Base-by-base conservation (phyloP, 2,888 invertebrate genomes). In the Bhutanitis thaidina region DNA sequence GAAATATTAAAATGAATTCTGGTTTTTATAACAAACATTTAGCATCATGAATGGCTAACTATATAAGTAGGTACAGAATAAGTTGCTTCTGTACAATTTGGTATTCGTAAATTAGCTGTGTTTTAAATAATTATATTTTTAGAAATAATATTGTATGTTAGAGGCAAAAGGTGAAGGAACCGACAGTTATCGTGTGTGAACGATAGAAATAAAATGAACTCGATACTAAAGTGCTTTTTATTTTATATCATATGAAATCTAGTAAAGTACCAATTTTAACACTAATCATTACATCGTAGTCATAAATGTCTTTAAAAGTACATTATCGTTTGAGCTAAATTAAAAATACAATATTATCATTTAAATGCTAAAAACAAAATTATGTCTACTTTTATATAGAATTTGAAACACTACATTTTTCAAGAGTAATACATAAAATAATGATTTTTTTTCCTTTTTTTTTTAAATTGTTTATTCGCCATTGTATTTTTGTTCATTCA, bases 131-230 rank as follows among this genome's bases (percentile, higher is more conserved):
- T 25, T 48, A 58, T 65, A 69, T 64, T 69, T 69, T 71, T 74
- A 71, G 66, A 70, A 20, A 16, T 74, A 71, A 67, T 68, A 62
- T 77, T 64, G 69, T n/a, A n/a, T n/a, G n/a, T n/a, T n/a, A n/a
- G n/a, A 65, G 72, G 68, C 75, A 74, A 77, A 69, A 61, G 58
- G 64, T 71, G 62, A 75, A 66, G 60, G 67, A 69, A 71, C 65
- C 71, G 67, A 67, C 61, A 59, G 61, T 58, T 71, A 67, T 70
- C 59, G 61, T 59, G 74, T 77, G 78, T 79, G 77, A 73, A 69
- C 58, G 52, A 59, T 71, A 68, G 67, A 32, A 77, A 74, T 74
- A 77, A 77, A 77, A 55, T 71, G n/a, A n/a, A 75, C 69, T 62
- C 53, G 57, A 55, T 50, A 54, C 44, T 16, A 15, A 16, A 35